phyloP scores from a whole-genome alignment of 2,888 invertebrate species.

The Agelastica alni region DNA sequence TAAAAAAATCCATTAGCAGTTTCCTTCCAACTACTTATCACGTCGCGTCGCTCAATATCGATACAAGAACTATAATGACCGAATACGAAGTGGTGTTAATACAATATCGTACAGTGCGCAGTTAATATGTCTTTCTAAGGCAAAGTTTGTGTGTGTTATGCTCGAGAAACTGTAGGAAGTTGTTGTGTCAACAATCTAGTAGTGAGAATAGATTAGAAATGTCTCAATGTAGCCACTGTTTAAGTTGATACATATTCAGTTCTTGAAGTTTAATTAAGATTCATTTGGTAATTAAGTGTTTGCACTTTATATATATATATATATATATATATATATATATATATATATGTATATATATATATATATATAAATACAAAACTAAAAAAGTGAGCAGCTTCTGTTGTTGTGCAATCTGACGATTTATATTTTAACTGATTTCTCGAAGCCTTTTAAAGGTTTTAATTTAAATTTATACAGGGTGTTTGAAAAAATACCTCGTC shows the following conservation, averaged over 20 bases:
- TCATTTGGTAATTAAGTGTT: conserved; percentile 22
- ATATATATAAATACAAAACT: too few species aligned
- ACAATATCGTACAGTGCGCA: conserved; percentile 3
- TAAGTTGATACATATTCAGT: conserved; percentile 25
- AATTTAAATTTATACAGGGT: too few species aligned
- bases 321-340: too few species aligned
- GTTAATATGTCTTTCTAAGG: conserved; percentile 16
- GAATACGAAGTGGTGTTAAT: background rate
- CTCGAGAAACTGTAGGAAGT: conserved; percentile 21
- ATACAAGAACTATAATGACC: background rate
- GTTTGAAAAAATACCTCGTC: too few species aligned
- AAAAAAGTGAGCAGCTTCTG: too few species aligned
- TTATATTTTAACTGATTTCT: too few species aligned
- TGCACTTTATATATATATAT: too few species aligned
- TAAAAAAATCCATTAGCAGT: too few species aligned
- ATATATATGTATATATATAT: too few species aligned
- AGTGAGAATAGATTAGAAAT: conserved; percentile 22
- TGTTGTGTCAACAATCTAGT: conserved; percentile 27
- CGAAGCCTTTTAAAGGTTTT: too few species aligned
- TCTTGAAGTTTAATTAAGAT: conserved; percentile 28
- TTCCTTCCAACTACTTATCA: too few species aligned
- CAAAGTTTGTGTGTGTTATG: conserved; percentile 19
- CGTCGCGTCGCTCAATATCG: background rate
- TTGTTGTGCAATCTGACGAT: too few species aligned
- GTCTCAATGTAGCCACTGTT: conserved; percentile 22